A percentile compares a stretch with the other conserved stretches of the same genome.
Evolutionary conservation across 2,113 vertebrate species (phyloP).

Genomic region (Thermophis baileyi): DNA sequence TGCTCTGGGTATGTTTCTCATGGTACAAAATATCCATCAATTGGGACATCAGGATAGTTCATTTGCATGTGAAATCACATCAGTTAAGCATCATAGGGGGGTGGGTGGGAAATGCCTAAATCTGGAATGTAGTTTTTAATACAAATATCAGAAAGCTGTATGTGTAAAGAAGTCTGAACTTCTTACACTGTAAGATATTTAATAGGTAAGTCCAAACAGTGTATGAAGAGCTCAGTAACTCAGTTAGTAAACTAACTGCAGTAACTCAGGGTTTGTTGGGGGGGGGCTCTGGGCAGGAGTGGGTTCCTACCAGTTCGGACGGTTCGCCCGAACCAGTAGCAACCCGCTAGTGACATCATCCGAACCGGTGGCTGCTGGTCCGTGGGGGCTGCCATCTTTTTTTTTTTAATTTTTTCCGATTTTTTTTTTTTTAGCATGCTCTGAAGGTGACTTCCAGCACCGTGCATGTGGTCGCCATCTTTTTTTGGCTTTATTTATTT

Average conservation of each 20-base stretch:
- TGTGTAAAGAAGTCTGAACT: not conserved
- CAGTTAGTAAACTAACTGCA: too few species aligned
- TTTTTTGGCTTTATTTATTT: too few species aligned
- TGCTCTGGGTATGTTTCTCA: slow-evolving; percentile 32
- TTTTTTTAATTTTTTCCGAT: too few species aligned
- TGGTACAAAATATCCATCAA: not conserved
- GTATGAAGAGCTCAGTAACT: accelerated
- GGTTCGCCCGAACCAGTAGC: too few species aligned
- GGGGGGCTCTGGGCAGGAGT: too few species aligned
- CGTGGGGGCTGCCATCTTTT: too few species aligned
- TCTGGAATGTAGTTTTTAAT: not conserved
- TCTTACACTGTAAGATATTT: not conserved
- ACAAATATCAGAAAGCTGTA: not conserved
- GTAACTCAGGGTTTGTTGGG: accelerated
- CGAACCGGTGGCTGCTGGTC: too few species aligned
- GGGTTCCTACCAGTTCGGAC: too few species aligned
- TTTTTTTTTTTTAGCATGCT: too few species aligned
- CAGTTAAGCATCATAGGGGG: not conserved
- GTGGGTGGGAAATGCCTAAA: not conserved
- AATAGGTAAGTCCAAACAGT: not conserved
- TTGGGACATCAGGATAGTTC: not conserved
- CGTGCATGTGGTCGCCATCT: too few species aligned
- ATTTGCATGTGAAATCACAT: not conserved
- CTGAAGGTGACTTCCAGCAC: too few species aligned
- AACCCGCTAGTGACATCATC: too few species aligned